These are phyloP conservation scores for Plutella xylostella DNA, from an alignment of 2,888 invertebrate genomes.

Conservation along the genomic window DNA sequence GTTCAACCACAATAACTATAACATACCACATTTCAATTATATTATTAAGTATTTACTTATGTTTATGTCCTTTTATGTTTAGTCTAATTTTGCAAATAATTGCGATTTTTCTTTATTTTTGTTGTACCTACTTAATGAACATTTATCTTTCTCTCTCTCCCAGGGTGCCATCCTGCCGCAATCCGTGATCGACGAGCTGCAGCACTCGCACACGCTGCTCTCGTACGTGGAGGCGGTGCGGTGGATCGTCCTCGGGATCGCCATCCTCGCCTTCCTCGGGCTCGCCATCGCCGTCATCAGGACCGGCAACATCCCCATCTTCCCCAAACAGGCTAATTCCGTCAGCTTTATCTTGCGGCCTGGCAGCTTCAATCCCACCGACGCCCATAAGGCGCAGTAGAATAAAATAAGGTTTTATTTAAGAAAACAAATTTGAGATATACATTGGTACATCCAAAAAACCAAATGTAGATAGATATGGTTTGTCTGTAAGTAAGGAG, in stretches of 20 bases:
- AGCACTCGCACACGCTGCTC: slow-evolving; percentile 37
- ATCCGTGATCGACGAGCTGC: slow-evolving; percentile 39
- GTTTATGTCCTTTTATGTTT: too few relatives aligned
- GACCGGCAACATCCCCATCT: slow-evolving; percentile 30
- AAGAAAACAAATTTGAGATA: too few relatives aligned
- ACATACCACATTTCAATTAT: too few relatives aligned
- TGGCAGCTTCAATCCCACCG: slow-evolving; percentile 14
- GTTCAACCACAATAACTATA: too few relatives aligned
- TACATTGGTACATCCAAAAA: too few relatives aligned
- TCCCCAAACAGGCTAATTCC: slow-evolving; percentile 39
- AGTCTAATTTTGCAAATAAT: neutral
- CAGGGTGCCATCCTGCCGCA: slow-evolving; percentile 51
- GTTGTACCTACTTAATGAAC: neutral
- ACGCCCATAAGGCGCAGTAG: slow-evolving; percentile 38
- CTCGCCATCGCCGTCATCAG: slow-evolving; percentile 28
- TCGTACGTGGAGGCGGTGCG: slow-evolving; percentile 43
- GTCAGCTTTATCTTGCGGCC: slow-evolving; percentile 48
- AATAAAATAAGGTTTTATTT: too few relatives aligned
- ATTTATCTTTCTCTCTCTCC: slow-evolving; percentile 10
- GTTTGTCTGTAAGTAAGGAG: too few relatives aligned
- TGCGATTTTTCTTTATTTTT: neutral
- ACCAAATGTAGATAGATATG: too few relatives aligned
- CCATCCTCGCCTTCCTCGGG: slow-evolving; percentile 26
- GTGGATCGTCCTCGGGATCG: slow-evolving; percentile 46
- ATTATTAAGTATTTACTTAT: too few relatives aligned